Conservation (phyloP, 2,113 vertebrate genomes). For the Pan paniscus region DNA sequence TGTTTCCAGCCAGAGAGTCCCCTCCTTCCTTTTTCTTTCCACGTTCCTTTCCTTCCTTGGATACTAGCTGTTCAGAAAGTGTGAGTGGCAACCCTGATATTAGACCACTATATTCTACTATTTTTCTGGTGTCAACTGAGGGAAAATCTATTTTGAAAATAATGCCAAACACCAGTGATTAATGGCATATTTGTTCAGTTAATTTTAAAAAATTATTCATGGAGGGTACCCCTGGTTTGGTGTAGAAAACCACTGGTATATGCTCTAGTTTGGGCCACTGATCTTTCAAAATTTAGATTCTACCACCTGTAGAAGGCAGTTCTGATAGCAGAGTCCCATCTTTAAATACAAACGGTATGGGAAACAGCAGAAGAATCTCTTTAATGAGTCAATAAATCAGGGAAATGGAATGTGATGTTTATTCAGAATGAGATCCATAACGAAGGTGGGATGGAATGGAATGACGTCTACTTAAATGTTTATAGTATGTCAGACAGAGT, state of each 20-base stretch:
- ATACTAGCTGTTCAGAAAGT: not conserved
- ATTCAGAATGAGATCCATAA: not conserved
- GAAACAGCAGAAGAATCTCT: not conserved
- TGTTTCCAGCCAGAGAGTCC: not conserved
- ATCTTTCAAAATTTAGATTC: not conserved
- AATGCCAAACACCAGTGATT: not conserved
- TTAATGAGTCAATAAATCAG: not conserved
- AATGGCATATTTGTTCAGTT: conserved; percentile 27
- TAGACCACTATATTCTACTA: not conserved
- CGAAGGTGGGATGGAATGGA: not conserved
- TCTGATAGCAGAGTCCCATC: not conserved
- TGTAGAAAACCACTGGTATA: not conserved
- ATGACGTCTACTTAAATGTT: not conserved
- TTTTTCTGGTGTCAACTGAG: not conserved
- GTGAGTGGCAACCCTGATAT: not conserved
- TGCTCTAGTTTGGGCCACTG: not conserved
- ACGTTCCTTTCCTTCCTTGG: not conserved
- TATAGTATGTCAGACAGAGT: not conserved
- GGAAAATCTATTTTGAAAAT: not conserved
- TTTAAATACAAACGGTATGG: not conserved
- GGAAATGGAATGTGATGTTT: not conserved
- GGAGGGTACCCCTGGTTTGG: not conserved
- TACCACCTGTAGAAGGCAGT: not conserved
- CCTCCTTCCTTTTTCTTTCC: not conserved
- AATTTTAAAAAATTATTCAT: not conserved